Evolutionary conservation across 2,797 vertebrate species (phyloP).

Genomic region (Sebastolobus alascanus): DNA sequence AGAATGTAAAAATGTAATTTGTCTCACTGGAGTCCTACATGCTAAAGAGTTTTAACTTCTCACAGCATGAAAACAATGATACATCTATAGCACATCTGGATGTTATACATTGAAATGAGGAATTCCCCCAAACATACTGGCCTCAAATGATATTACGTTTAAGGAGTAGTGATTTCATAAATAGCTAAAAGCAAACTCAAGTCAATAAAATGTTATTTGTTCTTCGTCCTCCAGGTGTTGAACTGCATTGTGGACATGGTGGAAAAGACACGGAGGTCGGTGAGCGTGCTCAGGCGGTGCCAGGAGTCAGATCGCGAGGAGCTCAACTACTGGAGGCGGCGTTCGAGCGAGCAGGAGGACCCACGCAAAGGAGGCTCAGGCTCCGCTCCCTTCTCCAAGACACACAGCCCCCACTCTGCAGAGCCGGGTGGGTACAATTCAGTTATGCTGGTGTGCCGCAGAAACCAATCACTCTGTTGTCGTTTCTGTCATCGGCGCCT

Average conservation of each 20-base stretch:
- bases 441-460: not conserved
- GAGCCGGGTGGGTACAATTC: constrained; percentile 86
- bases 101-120: too few species aligned
- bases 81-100: constrained; percentile 6
- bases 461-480: not conserved
- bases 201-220: not conserved
- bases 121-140: not conserved
- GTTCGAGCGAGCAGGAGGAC: constrained; percentile 93
- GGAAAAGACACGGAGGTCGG: constrained; percentile 96
- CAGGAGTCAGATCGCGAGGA: constrained; percentile 98
- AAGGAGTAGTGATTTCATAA: not conserved
- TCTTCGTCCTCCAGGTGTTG: constrained; percentile 85
- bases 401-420: constrained; percentile 92
- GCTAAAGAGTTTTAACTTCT: constrained; percentile 18
- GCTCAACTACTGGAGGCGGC: constrained; percentile 96
- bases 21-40: constrained; percentile 24
- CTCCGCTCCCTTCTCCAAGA: constrained; percentile 86
- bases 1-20: constrained; percentile 47
- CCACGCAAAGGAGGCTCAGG: constrained; percentile 87
- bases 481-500: not conserved
- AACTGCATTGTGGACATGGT: constrained; percentile 99
- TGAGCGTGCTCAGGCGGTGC: constrained; percentile 95
- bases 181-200: not conserved
- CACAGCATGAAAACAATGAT: constrained; percentile 13
- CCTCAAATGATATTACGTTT: not conserved